Conservation (phyloP, 2,888 invertebrate species). For the Philonicus albiceps region DNA sequence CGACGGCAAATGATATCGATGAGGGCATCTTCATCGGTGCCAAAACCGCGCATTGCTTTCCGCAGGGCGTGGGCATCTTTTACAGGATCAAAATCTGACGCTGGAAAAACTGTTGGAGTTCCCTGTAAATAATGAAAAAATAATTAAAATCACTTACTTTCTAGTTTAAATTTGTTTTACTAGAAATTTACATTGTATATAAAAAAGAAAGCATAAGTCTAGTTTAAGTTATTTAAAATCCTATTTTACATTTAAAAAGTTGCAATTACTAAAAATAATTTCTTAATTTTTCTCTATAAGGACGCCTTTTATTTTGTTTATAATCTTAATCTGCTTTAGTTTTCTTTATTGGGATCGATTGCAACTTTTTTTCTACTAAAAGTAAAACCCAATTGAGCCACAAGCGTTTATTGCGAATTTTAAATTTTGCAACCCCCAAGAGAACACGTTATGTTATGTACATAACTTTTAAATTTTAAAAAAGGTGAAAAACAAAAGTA, state of each 20-base stretch:
- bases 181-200: background rate
- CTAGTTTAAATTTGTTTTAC: background rate
- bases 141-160: background rate
- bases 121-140: slow-evolving; percentile 54
- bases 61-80: slow-evolving; percentile 81
- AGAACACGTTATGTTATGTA: no score
- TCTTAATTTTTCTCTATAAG: background rate
- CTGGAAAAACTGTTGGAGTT: slow-evolving; percentile 77
- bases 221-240: background rate
- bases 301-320: background rate
- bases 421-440: background rate
- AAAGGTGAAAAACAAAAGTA: no score
- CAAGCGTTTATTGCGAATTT: background rate
- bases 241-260: background rate
- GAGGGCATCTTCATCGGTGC: slow-evolving; percentile 90
- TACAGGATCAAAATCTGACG: slow-evolving; percentile 79
- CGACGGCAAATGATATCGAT: slow-evolving; percentile 84
- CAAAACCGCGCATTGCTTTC: slow-evolving; percentile 90
- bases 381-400: background rate
- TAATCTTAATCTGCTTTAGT: background rate
- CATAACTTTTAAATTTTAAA: no score
- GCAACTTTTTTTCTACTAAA: background rate
- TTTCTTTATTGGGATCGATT: background rate
- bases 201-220: background rate
- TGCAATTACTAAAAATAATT: background rate